These are phyloP conservation scores for Heliconius ismenius DNA, from an alignment of 2,888 invertebrate species.

Conservation along the genomic window DNA sequence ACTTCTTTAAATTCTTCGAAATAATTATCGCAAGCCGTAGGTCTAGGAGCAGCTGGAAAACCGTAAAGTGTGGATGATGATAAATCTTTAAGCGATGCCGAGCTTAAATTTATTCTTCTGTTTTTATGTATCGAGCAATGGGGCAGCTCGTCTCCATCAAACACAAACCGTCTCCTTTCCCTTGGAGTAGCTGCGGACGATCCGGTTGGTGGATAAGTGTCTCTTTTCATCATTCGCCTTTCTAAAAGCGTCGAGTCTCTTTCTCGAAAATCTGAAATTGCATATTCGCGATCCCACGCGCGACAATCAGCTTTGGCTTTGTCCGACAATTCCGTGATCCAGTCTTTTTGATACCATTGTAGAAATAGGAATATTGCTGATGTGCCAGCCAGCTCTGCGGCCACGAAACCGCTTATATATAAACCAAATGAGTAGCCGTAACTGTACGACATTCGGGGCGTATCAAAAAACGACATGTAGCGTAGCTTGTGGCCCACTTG, in stretches of 20 bases:
- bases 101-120: conserved; percentile 76
- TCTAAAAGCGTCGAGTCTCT: conserved; percentile 71
- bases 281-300: conserved; percentile 78
- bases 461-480: conserved; percentile 88
- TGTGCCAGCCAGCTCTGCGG: conserved; percentile 92
- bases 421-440: conserved; percentile 95
- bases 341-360: conserved; percentile 87
- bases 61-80: conserved; percentile 83
- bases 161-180: conserved; percentile 84
- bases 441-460: conserved; percentile 90
- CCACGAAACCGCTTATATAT: conserved; percentile 91
- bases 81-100: conserved; percentile 82
- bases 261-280: conserved; percentile 76
- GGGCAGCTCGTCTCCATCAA: conserved; percentile 82
- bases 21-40: conserved; percentile 83
- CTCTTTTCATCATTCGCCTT: conserved; percentile 75
- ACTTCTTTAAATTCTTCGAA: conserved; percentile 81
- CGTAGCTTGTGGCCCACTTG: conserved; percentile 94
- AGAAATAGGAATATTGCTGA: conserved; percentile 94
- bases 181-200: conserved; percentile 76
- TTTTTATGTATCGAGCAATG: conserved; percentile 83
- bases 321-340: conserved; percentile 79
- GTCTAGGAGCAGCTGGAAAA: conserved; percentile 84
- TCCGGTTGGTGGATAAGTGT: conserved; percentile 72
- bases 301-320: conserved; percentile 76